Conservation (phyloP, 2,888 invertebrate species). For the Lissonota sp. region DNA sequence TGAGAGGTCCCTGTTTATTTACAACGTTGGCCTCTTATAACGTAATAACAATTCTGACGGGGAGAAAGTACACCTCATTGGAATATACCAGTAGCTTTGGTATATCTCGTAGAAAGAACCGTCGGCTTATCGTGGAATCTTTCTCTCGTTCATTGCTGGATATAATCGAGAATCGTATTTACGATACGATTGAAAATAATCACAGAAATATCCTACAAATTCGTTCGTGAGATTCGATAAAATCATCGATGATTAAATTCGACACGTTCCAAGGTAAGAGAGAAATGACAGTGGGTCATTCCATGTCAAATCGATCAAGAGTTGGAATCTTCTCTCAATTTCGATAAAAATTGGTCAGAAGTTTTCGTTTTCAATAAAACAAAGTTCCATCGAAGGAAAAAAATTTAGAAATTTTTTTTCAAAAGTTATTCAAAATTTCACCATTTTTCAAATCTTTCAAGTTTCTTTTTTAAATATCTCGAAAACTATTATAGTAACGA, state of each 20-base stretch:
- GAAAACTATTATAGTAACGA: too few relatives aligned
- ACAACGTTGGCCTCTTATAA: constrained; percentile 44
- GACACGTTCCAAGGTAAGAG: background rate
- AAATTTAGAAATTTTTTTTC: too few relatives aligned
- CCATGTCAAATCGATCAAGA: too few relatives aligned
- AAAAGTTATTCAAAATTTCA: too few relatives aligned
- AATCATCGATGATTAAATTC: background rate
- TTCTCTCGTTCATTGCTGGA: constrained; percentile 14
- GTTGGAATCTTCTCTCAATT: too few relatives aligned
- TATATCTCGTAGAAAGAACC: constrained; percentile 23
- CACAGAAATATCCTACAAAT: constrained; percentile 13
- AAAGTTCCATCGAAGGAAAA: too few relatives aligned
- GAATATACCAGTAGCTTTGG: constrained; percentile 38
- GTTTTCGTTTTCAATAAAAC: too few relatives aligned
- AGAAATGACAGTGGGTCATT: background rate
- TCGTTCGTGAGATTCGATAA: background rate
- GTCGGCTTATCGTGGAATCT: constrained; percentile 19
- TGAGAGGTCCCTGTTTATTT: constrained; percentile 49
- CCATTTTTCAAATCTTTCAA: too few relatives aligned
- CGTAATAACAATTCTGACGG: constrained; percentile 52
- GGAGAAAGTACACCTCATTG: constrained; percentile 54
- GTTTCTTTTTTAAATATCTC: too few relatives aligned
- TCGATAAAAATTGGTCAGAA: too few relatives aligned
- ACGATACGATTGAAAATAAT: background rate
- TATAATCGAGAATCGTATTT: constrained; percentile 6